Base-by-base conservation (phyloP, 1,140 invertebrate genomes). In the Acromyrmex charruanus region DNA sequence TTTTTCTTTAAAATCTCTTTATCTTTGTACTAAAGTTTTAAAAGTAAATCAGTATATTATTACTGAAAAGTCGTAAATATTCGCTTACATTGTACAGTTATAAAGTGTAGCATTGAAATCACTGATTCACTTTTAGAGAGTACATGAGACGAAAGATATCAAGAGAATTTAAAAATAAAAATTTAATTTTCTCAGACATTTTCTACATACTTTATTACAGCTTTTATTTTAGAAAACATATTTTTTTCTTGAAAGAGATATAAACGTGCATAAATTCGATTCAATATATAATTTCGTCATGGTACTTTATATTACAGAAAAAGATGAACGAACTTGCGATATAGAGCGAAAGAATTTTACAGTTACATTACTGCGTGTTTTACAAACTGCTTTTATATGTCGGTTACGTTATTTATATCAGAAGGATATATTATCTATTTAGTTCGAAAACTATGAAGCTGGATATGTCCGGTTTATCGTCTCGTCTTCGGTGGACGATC, bases 341-440 rank as follows among this genome's bases (percentile, higher is more conserved):
- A 39, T 68, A 3, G 63, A 49, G 44, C 49, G 65, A 81, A 39
- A 58, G 31, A 71, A 81, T 58, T 44, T 9, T 3, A 28, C 21
- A n/a, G 25, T 55, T 55, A 39, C 61, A 18, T 5, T 28, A 25
- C 2, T 39, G 68, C 9, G 61, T 31, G 63, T 87, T 53, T 44
- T 35, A n/a, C n/a, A 49, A 66, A 74, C n/a, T 16, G 31, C 61
- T 86, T 68, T 59, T 71, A 69, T 71, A 69, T 35, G 31, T 18
- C 71, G 72, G 63, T 87, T 87, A 85, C 53, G 74, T 87, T 89
- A 87, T 89, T 89, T 85, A 79, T 87, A 72, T 74, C 53, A 58
- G 25, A 10, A 31, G 66, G 5, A 49, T 18, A 31, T 28, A 68
- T 75, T 90, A 89, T 90, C 89, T 85, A 85, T 88, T 58, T 89